Evolutionary conservation across 2,113 vertebrate genomes (phyloP), one percentile per base, ranked within the genome.

Genomic region (Calonectris borealis): DNA sequence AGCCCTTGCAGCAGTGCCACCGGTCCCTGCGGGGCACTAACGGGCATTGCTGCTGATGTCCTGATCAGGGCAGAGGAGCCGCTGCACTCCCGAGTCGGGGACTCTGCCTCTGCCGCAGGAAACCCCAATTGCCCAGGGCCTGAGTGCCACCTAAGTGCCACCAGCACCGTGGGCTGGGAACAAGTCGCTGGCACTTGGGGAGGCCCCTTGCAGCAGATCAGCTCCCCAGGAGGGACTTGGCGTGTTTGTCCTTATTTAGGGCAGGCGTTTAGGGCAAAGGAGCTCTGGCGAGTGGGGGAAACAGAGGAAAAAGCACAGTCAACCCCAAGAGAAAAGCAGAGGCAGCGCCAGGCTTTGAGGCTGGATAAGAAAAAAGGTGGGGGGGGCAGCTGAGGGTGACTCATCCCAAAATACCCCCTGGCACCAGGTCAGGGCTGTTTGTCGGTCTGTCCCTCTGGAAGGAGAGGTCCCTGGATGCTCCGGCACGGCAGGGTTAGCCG

Each of bases 401-500:
- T 11, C 76, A 52, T 32, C 48, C 49, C 44, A n/a, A 72, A 76
- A 32, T 7, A 54, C 7, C 21, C 31, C 3, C 2, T 27, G 18
- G 42, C 60, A 32, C 4, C 9, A 34, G 19, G 36, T 38, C 80
- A 34, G 71, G 75, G 34, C 58, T 52, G 58, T 34, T 38, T 20
- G 21, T 22, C 3, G 2, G 4, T 40, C 49, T 27, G 20, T 58
- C 14, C 27, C 38, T 42, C 25, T 1, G 4, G 36, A 52, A 60
- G 31, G n/a, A 54, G 16, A 40, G 26, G 32, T 40, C 20, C 17
- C 5, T 2, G 29, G 58, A 10, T 7, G 13, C 62, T 49, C n/a
- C 0, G 0, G 10, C 2, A 29, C 62, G 29, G 44, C 25, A 26
- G 22, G 20, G 27, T 80, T 48, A 62, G 49, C 40, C 1, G 0